phyloP scores from a whole-genome alignment of 1,140 invertebrate species.

The Venturia canescens region DNA sequence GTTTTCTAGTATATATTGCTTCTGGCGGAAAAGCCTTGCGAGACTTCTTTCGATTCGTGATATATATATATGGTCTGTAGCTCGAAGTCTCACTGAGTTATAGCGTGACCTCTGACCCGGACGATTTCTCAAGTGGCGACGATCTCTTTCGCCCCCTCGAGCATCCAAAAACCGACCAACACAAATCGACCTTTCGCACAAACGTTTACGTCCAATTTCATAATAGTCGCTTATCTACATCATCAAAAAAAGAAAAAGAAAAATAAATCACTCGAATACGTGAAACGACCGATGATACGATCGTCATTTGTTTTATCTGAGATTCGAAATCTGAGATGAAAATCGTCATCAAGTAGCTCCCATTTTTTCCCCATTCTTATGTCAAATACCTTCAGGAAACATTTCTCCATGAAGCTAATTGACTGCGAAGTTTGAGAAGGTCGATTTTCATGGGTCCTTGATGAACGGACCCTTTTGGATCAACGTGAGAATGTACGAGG shows the following conservation, averaged over 20 bases:
- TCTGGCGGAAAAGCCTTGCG: background rate
- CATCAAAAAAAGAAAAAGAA: background rate
- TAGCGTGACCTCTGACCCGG: constrained; percentile 47
- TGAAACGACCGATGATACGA: no score
- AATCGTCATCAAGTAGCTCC: no score
- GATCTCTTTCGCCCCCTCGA: constrained; percentile 40
- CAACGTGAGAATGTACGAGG: background rate
- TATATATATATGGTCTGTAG: background rate
- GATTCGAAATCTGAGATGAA: no score
- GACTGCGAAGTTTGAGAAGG: background rate
- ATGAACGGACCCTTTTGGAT: background rate
- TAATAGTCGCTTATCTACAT: background rate
- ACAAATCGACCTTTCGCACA: background rate
- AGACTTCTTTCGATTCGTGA: background rate
- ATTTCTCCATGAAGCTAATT: background rate
- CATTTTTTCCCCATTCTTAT: background rate
- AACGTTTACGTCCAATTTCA: background rate
- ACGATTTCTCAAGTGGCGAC: constrained; percentile 51
- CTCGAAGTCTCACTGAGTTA: constrained; percentile 48
- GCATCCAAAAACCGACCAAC: background rate
- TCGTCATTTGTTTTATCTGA: no score
- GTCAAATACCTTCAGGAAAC: no score
- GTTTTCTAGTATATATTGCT: constrained; percentile 17
- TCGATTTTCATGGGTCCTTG: no score
- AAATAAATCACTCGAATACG: no score